Base-by-base conservation (phyloP, 2,797 vertebrate species). In the Gouania willdenowi region DNA sequence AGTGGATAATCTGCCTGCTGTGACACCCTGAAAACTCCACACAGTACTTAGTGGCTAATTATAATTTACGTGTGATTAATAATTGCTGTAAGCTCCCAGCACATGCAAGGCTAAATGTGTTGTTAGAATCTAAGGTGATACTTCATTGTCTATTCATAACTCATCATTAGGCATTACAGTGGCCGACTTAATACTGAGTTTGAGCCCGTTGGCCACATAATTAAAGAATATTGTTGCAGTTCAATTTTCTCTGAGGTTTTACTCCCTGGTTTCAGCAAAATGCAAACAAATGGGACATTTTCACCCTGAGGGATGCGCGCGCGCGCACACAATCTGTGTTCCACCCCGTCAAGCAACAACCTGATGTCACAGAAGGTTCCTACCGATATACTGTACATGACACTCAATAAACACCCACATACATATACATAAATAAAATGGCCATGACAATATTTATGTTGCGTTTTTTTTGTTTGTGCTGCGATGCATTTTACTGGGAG, bases 61-160 rank as follows among this genome's bases (percentile, higher is more conserved):
- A 72, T 25, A 48, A 76, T 81, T 82, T 71, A 76, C 35, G 27
- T 74, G 52, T 71, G 63, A 82, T 80, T 76, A 81, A 80, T 84
- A 85, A 82, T 71, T 75, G 59, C 30, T 41, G 38, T 55, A 48
- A 56, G 38, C 42, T 49, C 75, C 53, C 49, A 58, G 41, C 39
- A 39, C 64, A 44, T 29, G 32, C 36, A 15, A 60, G 50, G 61
- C 59, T 56, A 47, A 75, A 57, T 21, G 45, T 35, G 33, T 30
- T 45, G 38, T 31, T 50, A 47, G 60, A 55, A n/a, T 3, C 30
- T 26, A 41, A 71, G 53, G 59, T 59, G 37, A 57, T 65, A 44
- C 57, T 77, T 82, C 61, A 83, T 83, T 81, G 86, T 59, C 44
- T 48, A 53, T 74, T 77, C 62, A 81, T 84, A 81, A 79, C 36